These are phyloP conservation scores for Drosophila meridiana DNA, from an alignment of 2,888 invertebrate genomes.

Conservation along the genomic window DNA sequence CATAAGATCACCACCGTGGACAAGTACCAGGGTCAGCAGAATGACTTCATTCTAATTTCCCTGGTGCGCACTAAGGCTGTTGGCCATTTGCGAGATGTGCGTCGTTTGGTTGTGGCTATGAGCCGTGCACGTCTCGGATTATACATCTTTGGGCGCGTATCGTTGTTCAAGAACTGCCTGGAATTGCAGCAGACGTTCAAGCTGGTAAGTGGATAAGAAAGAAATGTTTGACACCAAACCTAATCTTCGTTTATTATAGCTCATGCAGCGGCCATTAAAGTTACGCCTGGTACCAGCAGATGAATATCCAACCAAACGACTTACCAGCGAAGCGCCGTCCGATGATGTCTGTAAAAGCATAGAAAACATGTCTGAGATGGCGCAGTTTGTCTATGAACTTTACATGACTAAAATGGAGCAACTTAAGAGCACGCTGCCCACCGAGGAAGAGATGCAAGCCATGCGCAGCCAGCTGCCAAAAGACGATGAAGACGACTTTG, in stretches of 20 bases:
- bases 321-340: conserved; percentile 84
- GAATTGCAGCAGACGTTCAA: conserved; percentile 98
- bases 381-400: conserved; percentile 96
- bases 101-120: conserved; percentile 98
- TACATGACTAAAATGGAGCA: conserved; percentile 92
- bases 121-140: conserved; percentile 98
- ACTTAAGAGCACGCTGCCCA: conserved; percentile 85
- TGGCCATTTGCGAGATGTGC: conserved; percentile 98
- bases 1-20: conserved; percentile 98
- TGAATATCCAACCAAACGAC: conserved; percentile 90
- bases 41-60: conserved; percentile 98
- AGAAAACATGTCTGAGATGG: conserved; percentile 94
- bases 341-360: conserved; percentile 79
- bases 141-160: conserved; percentile 97
- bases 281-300: conserved; percentile 93
- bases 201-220: conserved; percentile 86
- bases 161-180: conserved; percentile 97
- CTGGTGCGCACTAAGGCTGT: conserved; percentile 98
- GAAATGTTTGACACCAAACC: neutral
- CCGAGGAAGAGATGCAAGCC: conserved; percentile 67
- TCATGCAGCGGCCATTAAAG: conserved; percentile 92
- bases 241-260: conserved; percentile 85
- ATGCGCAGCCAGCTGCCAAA: conserved; percentile 85
- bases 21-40: conserved; percentile 99
- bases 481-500: conserved; percentile 79